Evolutionary conservation across 2,113 vertebrate genomes (phyloP).

Genomic region (Stegostoma tigrinum): DNA sequence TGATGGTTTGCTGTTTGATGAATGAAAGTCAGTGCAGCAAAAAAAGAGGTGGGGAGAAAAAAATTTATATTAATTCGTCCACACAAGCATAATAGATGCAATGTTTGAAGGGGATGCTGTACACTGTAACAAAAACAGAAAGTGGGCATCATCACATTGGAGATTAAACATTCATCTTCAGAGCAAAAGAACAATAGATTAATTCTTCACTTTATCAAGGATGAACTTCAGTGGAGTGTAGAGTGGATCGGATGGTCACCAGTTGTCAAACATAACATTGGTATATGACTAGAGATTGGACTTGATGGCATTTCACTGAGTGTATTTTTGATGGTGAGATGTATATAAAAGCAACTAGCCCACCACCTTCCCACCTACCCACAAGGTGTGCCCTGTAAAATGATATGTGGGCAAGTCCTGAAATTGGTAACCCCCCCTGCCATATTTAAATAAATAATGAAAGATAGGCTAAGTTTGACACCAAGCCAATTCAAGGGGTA

Average conservation of each 20-base stretch:
- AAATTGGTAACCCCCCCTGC: no score
- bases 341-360: no score
- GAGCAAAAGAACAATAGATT: background rate
- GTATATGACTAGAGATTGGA: background rate
- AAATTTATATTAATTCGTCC: background rate
- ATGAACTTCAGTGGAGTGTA: background rate
- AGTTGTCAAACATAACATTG: background rate
- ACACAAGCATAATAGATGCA: background rate
- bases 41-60: background rate
- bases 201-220: background rate
- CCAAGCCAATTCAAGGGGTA: no score
- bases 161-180: background rate
- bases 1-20: background rate
- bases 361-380: no score
- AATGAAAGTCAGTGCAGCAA: background rate
- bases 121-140: background rate
- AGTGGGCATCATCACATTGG: background rate
- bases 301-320: no score
- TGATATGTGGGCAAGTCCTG: no score
- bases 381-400: no score
- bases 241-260: background rate
- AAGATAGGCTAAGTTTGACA: no score
- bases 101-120: background rate
- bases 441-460: no score
- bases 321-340: no score